phyloP scores from a whole-genome alignment of 2,797 vertebrate genomes.

The Chelon labrosus region DNA sequence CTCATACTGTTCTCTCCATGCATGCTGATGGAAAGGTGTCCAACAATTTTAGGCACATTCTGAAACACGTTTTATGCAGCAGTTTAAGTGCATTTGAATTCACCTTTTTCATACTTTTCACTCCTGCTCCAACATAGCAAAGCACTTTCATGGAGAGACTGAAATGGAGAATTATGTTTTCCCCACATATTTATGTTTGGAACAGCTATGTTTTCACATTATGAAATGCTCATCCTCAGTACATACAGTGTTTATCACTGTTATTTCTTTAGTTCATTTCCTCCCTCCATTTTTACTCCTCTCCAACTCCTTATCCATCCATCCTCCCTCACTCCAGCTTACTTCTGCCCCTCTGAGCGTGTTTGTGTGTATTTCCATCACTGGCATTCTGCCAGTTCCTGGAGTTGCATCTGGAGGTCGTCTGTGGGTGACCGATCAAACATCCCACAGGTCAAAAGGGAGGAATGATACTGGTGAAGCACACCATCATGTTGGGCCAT shows the following conservation, averaged over 20 bases:
- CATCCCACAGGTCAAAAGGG: conserved; percentile 42
- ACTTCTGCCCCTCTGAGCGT: background rate
- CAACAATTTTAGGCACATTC: too few species aligned
- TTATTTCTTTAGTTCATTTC: background rate
- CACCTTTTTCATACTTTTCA: background rate
- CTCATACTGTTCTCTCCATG: too few species aligned
- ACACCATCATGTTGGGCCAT: conserved; percentile 24
- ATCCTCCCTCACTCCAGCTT: background rate
- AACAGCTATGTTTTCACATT: too few species aligned
- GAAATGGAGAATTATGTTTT: too few species aligned
- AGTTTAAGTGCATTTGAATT: too few species aligned
- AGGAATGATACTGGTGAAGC: conserved; percentile 31
- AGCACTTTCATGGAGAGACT: background rate
- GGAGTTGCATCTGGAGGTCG: conserved; percentile 7
- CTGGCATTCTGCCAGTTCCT: too few species aligned
- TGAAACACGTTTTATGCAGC: too few species aligned
- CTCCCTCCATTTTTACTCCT: too few species aligned
- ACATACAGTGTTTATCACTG: background rate
- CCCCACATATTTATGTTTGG: too few species aligned
- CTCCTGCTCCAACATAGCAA: background rate
- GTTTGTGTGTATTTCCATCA: conserved; percentile 1
- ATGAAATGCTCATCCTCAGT: background rate
- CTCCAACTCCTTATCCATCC: background rate
- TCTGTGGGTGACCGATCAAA: conserved; percentile 35
- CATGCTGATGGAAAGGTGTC: too few species aligned